These are phyloP conservation scores for Oryctolagus cuniculus DNA, from an alignment of 2,113 vertebrate genomes.

Conservation along the genomic window DNA sequence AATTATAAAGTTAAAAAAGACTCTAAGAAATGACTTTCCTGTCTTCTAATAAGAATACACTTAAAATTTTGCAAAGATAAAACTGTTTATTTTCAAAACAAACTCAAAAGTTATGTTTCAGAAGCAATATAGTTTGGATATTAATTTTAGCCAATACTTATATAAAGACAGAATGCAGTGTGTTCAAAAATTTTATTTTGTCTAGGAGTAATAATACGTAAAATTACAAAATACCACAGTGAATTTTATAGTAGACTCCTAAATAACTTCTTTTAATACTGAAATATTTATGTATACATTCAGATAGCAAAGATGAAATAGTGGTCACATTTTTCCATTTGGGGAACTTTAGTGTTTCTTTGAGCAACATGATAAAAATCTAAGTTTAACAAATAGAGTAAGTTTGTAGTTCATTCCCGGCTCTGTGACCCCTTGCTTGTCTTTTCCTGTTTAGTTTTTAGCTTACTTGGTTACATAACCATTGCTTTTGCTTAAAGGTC, in stretches of 20 bases:
- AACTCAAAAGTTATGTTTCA: slow-evolving; percentile 29
- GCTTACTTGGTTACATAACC: slow-evolving; percentile 83
- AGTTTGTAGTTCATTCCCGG: slow-evolving; percentile 77
- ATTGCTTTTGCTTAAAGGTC: slow-evolving; percentile 84
- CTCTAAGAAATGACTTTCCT: slow-evolving; percentile 38
- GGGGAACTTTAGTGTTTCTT: slow-evolving; percentile 75
- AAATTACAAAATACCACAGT: slow-evolving; percentile 54
- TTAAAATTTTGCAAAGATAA: slow-evolving; percentile 59
- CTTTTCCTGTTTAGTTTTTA: slow-evolving; percentile 85
- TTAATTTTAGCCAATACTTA: slow-evolving; percentile 58
- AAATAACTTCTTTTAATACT: slow-evolving; percentile 66
- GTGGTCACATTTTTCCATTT: slow-evolving; percentile 72
- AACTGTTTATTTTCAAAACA: slow-evolving; percentile 46
- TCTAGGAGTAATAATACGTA: not conserved
- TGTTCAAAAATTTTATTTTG: slow-evolving; percentile 58
- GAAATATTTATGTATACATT: slow-evolving; percentile 77
- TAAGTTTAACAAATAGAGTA: slow-evolving; percentile 79
- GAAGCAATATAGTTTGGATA: not conserved
- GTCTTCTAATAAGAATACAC: not conserved
- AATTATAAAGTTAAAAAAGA: slow-evolving; percentile 46
- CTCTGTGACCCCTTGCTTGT: slow-evolving; percentile 73
- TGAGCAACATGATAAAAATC: slow-evolving; percentile 78
- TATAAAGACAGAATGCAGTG: slow-evolving; percentile 8
- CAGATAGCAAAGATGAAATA: slow-evolving; percentile 76
- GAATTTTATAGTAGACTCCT: slow-evolving; percentile 55